Evolutionary conservation across 1,140 invertebrate species (phyloP).

Genomic region (Bombyx mori): ASM3026992v2 NC_085113.1:13000001-13000500

Average conservation of each 20-base stretch:
- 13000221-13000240: constrained; percentile 41
- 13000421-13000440: no score
- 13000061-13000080: constrained; percentile 47
- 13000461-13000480: no score
- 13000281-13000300: no score
- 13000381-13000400: no score
- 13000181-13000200: constrained; percentile 59
- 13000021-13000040: background rate
- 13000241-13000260: constrained; percentile 54
- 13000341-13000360: no score
- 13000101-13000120: constrained; percentile 34
- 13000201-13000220: constrained; percentile 47
- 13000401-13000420: no score
- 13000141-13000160: constrained; percentile 37
- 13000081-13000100: constrained; percentile 36
- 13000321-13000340: no score
- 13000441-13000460: no score
- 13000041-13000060: constrained; percentile 28
- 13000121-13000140: constrained; percentile 23
- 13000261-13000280: constrained; percentile 28
- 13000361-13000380: no score
- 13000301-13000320: no score
- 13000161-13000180: constrained; percentile 48
- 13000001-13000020: background rate
- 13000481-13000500: no score